Conservation (phyloP, 2,113 vertebrate genomes). For the Urocitellus parryii region DNA sequence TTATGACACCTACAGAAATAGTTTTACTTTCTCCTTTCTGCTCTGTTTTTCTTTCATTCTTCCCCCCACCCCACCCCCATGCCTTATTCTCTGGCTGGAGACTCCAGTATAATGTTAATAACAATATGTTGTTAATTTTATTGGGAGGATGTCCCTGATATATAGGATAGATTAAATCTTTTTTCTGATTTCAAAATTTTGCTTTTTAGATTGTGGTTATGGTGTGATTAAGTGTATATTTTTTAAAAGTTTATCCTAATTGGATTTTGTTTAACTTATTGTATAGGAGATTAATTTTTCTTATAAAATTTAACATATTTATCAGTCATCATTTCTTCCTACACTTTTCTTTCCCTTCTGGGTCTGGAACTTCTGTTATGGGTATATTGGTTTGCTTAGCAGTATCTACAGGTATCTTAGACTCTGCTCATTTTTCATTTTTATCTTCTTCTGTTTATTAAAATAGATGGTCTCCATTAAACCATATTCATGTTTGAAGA, state of each 20-base stretch:
- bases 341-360: neutral
- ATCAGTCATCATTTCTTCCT: neutral
- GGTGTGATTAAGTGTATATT: neutral
- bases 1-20: neutral
- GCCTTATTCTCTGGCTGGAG: neutral
- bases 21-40: neutral
- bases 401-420: neutral
- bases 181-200: conserved; percentile 9
- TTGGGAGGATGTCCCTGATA: neutral
- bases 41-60: neutral
- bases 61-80: neutral
- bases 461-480: neutral
- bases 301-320: neutral
- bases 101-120: neutral
- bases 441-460: neutral
- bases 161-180: neutral
- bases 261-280: neutral
- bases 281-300: neutral
- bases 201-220: neutral
- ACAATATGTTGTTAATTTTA: neutral
- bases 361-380: neutral
- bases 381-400: neutral
- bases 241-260: neutral
- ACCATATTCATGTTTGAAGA: neutral
- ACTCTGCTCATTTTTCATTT: neutral